Base-by-base conservation (phyloP, 2,113 vertebrate species). In the Corythaeola cristata region DNA sequence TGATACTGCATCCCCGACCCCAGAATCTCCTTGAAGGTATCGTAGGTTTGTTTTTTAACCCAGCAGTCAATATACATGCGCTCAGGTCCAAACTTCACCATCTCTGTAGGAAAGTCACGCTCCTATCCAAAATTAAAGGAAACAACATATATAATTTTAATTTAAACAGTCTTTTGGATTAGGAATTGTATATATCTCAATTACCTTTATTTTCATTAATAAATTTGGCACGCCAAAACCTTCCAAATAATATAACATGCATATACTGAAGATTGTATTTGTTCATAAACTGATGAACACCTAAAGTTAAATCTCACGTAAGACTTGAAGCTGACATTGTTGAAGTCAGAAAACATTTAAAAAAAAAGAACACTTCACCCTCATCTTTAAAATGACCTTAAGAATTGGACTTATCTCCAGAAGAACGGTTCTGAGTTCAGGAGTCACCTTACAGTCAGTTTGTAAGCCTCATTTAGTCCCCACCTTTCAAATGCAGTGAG, bases 1-100 rank as follows among this genome's bases (percentile, higher is more conserved):
- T 99, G 99, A 97, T 99, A 99, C n/a, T 99, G 99, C 99, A 99
- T 99, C 18, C 99, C 99, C 0, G 99, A 99, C 35, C 99, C 99
- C 79, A 99, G 98, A 37, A 99, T 97, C 96, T 99, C 99, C 88
- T 99, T 99, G 97, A 99, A 99, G 8, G 98, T 98, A 41, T 99
- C 98, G 0, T 99, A 99, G 0, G 98, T 99, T 83, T 99, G 99
- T 89, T 99, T 99, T 90, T 98, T 99, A 85, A 99, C 99, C 99
- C 99, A 99, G 97, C 98, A 99, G 96, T 99, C 99, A 77, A 99
- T 99, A 89, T 98, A 98, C 99, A 99, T 99, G 66, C 99, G 99
- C 95, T 99, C 99, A 2, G 99, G 99, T 81, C 99, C 99, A 94
- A 99, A 99, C 79, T 99, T 99, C 66, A 99, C 99, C 17, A 98